Evolutionary conservation across 2,888 invertebrate genomes (phyloP).

Genomic region (Epistrophella euchroma): DNA sequence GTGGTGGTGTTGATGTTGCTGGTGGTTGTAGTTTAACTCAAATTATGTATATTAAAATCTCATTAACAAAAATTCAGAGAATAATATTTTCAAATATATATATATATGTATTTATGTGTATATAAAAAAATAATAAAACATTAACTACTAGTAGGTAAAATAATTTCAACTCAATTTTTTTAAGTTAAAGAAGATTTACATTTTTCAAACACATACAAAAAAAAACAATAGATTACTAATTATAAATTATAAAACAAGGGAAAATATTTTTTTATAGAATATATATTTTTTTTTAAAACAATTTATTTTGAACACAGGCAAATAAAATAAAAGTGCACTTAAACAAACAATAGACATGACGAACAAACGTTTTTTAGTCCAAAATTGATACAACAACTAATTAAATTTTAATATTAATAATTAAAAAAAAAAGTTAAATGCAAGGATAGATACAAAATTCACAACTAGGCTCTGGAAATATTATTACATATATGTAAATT

Average conservation of each 20-base stretch:
- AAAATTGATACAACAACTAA: constrained; percentile 55
- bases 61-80: constrained; percentile 12
- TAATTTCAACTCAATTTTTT: constrained; percentile 26
- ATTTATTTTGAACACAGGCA: constrained; percentile 61
- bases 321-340: constrained; percentile 68
- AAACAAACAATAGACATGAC: constrained; percentile 49
- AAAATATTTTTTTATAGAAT: constrained; percentile 38
- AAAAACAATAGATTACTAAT: constrained; percentile 25
- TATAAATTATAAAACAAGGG: constrained; percentile 63
- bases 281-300: constrained; percentile 46
- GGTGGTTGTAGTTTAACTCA: constrained; percentile 32
- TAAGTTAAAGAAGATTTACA: constrained; percentile 29
- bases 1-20: constrained; percentile 56
- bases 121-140: constrained; percentile 10
- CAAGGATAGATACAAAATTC: constrained; percentile 56
- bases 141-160: constrained; percentile 19
- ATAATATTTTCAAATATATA: constrained; percentile 4
- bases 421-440: constrained; percentile 56
- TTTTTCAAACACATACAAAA: constrained; percentile 2
- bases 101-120: neutral
- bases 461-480: constrained; percentile 72
- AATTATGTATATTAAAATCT: constrained; percentile 29
- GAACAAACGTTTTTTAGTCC: constrained; percentile 32
- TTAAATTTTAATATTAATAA: constrained; percentile 51
- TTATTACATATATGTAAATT: constrained; percentile 40